Percentiles rank a stretch among this genome's conserved stretches.
phyloP scores from a whole-genome alignment of 92 coral and sea anemone species.

The Parazoanthus swiftii region DNA sequence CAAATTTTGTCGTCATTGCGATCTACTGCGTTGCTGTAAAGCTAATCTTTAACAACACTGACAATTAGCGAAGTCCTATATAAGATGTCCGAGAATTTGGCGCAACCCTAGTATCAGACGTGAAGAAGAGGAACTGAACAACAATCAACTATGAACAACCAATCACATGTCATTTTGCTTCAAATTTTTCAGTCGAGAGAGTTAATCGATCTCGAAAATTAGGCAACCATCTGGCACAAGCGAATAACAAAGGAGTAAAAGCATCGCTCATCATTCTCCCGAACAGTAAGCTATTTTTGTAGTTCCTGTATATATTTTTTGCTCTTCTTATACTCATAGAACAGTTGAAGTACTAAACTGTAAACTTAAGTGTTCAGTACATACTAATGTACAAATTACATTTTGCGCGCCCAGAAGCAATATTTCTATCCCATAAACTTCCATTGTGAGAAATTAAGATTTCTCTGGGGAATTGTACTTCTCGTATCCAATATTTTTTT shows the following conservation, averaged over 20 bases:
- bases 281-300: slow-evolving; percentile 4
- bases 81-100: not conserved
- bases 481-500: not conserved
- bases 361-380: not conserved
- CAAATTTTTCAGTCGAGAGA: slow-evolving; percentile 26
- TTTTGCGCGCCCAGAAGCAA: not conserved
- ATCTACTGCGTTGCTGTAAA: not conserved
- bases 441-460: not conserved
- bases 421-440: not conserved
- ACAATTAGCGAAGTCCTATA: not conserved
- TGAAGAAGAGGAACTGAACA: not conserved
- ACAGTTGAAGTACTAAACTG: not conserved
- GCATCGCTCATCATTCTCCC: not conserved
- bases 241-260: slow-evolving; percentile 28
- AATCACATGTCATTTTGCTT: slow-evolving; percentile 30
- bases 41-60: not conserved
- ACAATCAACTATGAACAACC: slow-evolving; percentile 2
- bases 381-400: not conserved
- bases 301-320: not conserved
- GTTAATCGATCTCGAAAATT: slow-evolving; percentile 35
- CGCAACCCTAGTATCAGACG: not conserved
- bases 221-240: slow-evolving; percentile 43
- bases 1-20: not conserved
- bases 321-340: not conserved
- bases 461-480: not conserved